Base-by-base conservation (phyloP, 2,888 invertebrate genomes). In the Tryphoninae sp. region DNA sequence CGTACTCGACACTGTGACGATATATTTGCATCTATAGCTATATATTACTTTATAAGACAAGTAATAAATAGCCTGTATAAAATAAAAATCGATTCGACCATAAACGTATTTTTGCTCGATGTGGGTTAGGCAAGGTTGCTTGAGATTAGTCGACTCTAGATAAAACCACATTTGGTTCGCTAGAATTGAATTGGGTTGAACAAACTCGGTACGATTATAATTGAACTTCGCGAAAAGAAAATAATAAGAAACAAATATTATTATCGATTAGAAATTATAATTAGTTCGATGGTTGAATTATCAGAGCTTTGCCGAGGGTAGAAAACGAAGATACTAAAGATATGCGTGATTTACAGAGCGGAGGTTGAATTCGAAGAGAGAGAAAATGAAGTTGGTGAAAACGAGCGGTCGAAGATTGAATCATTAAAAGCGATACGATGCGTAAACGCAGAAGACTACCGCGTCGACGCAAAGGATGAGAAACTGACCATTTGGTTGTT, bases 331-430 rank as follows among this genome's bases (percentile, higher is more conserved):
- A 65, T 26, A 49, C 13, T 26, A 61, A 74, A 53, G 7, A 74
- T 53, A 55, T 13, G 61, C 8, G 19, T 59, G 13, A 16, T 26
- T 55, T 49, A 55, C 11, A 55, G 55, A 65, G 16, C 19, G 55
- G 65, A 19, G 19, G 65, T 49, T 65, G 58, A 49, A 51, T 40
- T 23, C 26, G 42, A 9, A 23, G 49, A 19, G 8, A 58, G 16
- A 9, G 45, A 59, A 22, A 45, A 33, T n/a, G 19, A 62, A 72
- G 16, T 40, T 33, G 1, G 16, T 85, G 86, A 84, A 84, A 80
- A 58, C 77, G 78, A 72, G 83, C 80, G 73, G 80, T 85, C 82
- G 84, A 84, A 87, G 87, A 87, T 88, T 89, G 85, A 88, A 87
- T 87, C 86, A 86, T 89, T 85, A 86, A 83, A 11, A 80, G 83